phyloP scores from a whole-genome alignment of 1,140 invertebrate genomes.

The Chelonus insularis region DNA sequence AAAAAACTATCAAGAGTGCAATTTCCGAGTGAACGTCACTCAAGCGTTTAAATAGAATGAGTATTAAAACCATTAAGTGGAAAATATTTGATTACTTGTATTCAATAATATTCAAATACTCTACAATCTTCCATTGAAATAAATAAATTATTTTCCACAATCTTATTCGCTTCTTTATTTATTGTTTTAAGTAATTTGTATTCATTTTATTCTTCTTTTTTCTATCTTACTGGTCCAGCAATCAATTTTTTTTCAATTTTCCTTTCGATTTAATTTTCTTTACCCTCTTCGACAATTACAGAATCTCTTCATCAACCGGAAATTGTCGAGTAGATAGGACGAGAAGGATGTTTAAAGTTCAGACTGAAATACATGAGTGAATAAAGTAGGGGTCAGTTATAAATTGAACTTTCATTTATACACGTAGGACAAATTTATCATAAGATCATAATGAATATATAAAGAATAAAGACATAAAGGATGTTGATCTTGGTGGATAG shows the following conservation, averaged over 20 bases:
- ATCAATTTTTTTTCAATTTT: background rate
- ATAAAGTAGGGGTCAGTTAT: background rate
- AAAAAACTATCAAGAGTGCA: no score
- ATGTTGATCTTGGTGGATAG: background rate
- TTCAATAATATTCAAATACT: no score
- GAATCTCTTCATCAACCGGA: background rate
- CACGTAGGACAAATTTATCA: slow-evolving; percentile 9
- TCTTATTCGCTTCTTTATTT: no score
- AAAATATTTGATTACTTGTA: no score
- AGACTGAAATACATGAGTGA: background rate
- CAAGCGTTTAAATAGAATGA: no score
- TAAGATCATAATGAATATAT: slow-evolving; percentile 12
- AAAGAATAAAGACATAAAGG: background rate
- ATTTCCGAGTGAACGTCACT: no score
- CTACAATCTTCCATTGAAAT: no score
- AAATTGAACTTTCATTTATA: background rate
- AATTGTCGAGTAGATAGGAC: background rate
- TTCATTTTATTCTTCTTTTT: no score
- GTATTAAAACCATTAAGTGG: no score
- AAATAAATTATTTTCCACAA: no score
- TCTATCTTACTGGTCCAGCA: no score
- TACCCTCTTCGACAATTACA: background rate
- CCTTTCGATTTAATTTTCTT: background rate
- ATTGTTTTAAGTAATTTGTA: no score
- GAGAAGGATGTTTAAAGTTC: background rate